phyloP scores from a whole-genome alignment of 2,113 vertebrate species.

The Spea bombifrons region DNA sequence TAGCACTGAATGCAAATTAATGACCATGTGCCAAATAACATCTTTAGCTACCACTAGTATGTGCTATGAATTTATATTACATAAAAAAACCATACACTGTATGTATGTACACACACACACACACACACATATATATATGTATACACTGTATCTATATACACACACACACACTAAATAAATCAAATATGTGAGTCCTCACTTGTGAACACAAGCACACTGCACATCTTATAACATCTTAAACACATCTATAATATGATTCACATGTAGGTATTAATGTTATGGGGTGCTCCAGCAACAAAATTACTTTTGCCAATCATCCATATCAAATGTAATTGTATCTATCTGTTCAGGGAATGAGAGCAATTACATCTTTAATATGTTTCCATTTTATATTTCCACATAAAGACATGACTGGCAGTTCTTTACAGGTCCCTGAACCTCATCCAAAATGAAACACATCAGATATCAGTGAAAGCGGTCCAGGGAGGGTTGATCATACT shows the following conservation, averaged over 20 bases:
- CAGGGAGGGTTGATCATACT: background rate
- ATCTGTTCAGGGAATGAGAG: constrained; percentile 61
- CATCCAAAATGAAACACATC: constrained; percentile 22
- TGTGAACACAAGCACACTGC: no score
- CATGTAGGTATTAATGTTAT: constrained; percentile 64
- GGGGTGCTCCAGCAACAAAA: constrained; percentile 62
- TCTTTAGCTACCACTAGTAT: no score
- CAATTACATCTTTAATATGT: constrained; percentile 56
- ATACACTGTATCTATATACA: no score
- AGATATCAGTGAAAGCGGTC: constrained; percentile 19
- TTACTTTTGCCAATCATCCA: constrained; percentile 72
- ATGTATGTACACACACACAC: no score
- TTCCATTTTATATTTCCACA: constrained; percentile 26
- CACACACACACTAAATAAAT: no score
- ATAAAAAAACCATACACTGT: no score
- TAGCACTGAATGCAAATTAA: no score
- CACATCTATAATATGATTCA: constrained; percentile 61
- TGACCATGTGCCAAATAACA: no score
- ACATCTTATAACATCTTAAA: no score
- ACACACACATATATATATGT: background rate
- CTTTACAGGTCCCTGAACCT: constrained; percentile 30
- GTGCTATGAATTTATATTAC: no score
- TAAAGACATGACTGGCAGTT: constrained; percentile 25
- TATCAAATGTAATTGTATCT: constrained; percentile 64
- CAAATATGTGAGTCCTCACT: no score